These are phyloP conservation scores for Argya squamiceps DNA, from an alignment of 2,797 vertebrate species.

Conservation along the genomic window DNA sequence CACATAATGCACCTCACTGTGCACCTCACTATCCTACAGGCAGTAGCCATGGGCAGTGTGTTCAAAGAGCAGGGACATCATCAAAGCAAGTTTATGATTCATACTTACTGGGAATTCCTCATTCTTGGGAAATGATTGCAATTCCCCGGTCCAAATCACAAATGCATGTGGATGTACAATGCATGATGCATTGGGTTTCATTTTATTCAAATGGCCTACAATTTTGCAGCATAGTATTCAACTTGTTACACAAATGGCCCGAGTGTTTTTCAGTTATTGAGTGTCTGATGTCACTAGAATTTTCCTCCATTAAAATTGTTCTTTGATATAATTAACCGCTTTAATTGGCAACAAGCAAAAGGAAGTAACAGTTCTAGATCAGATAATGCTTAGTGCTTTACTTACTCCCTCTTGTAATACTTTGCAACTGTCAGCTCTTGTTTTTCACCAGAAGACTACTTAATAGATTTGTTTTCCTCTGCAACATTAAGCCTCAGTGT, in stretches of 20 bases:
- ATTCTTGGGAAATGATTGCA: not conserved
- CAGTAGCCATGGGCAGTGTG: accelerated
- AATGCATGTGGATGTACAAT: accelerated
- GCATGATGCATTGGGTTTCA: accelerated
- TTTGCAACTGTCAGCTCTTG: not conserved
- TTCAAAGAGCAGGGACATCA: not conserved
- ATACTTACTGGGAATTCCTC: not conserved
- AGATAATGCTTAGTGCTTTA: not conserved
- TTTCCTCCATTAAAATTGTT: not conserved
- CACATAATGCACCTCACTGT: not conserved
- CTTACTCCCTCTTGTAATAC: not conserved
- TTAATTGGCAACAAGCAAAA: not conserved
- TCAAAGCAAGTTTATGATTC: accelerated
- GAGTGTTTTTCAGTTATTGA: not conserved
- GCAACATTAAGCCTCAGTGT: not conserved
- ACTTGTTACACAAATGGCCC: not conserved
- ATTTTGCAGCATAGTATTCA: not conserved
- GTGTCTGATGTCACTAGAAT: not conserved
- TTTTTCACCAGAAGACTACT: not conserved
- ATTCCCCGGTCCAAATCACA: not conserved
- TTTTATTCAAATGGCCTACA: not conserved
- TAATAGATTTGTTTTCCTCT: not conserved
- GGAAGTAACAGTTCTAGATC: not conserved
- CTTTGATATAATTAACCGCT: not conserved
- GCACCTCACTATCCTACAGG: not conserved